Evolutionary conservation across 2,797 vertebrate genomes (phyloP).

Genomic region (Acanthiza pusilla): DNA sequence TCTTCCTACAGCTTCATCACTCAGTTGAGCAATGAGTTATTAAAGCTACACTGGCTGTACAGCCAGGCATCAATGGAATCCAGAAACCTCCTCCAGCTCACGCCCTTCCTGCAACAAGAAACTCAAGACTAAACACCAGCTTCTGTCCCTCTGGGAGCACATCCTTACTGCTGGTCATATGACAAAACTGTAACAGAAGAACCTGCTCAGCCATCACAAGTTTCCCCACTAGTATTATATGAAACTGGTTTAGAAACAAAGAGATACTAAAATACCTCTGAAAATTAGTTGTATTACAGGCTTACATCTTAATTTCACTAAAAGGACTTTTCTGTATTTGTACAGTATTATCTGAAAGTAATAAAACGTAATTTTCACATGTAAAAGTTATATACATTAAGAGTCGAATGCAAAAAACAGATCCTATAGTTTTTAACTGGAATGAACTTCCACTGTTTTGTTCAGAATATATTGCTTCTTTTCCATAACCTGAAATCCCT

Average conservation of each 20-base stretch:
- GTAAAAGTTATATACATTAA: not conserved
- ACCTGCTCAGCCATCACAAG: not conserved
- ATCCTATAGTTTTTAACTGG: not conserved
- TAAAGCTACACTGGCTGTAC: not conserved
- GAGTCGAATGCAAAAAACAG: not conserved
- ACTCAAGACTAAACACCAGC: not conserved
- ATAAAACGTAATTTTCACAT: not conserved
- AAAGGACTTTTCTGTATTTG: not conserved
- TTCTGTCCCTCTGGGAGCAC: not conserved
- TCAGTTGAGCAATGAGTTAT: not conserved
- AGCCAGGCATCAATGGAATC: not conserved
- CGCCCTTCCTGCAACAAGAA: not conserved
- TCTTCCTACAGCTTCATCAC: not conserved
- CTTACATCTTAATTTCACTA: not conserved
- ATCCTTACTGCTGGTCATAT: not conserved
- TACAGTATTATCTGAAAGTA: not conserved
- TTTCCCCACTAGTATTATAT: not conserved
- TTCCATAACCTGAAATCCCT: not conserved
- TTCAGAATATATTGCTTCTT: not conserved
- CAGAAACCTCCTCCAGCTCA: not conserved
- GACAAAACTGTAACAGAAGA: not conserved
- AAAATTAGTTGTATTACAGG: not conserved
- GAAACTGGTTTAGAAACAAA: not conserved
- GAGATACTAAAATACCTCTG: not conserved
- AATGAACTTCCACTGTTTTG: not conserved